Conservation (phyloP, 2,797 vertebrate genomes). For the Pitangus sulphuratus region DNA sequence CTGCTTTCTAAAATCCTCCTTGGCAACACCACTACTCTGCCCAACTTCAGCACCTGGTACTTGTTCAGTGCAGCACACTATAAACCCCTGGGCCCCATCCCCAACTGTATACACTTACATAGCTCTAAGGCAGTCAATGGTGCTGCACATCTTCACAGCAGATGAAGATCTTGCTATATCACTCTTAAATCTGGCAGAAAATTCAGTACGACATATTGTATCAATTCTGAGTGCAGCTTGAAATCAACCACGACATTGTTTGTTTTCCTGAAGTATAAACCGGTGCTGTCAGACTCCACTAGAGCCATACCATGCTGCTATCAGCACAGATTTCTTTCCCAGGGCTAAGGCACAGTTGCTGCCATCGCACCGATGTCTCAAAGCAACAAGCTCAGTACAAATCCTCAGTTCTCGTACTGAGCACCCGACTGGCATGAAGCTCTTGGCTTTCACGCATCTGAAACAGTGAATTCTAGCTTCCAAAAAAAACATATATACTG, state of each 20-base stretch:
- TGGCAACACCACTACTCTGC: not conserved
- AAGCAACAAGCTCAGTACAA: not conserved
- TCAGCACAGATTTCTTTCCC: slow-evolving; percentile 16
- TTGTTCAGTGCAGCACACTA: accelerated
- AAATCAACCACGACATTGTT: not conserved
- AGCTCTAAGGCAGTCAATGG: not conserved
- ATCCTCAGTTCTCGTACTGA: not conserved
- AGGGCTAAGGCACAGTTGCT: not conserved
- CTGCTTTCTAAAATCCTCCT: not conserved
- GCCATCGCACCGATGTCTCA: not conserved
- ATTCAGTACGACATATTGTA: slow-evolving; percentile 5
- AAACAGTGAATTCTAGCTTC: not conserved
- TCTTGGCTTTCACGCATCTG: accelerated
- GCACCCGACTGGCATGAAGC: not conserved
- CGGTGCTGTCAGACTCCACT: not conserved
- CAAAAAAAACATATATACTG: not conserved
- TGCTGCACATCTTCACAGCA: not conserved
- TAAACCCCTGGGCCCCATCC: not conserved
- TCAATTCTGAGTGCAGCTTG: not conserved
- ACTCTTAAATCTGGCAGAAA: slow-evolving; percentile 33
- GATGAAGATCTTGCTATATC: not conserved
- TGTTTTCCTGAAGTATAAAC: slow-evolving; percentile 14
- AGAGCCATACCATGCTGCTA: not conserved
- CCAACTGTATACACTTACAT: accelerated
- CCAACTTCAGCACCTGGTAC: accelerated